A percentile compares a stretch with the other conserved stretches of the same genome.
These are phyloP conservation scores for Drosophila insularis DNA, from an alignment of 1,140 invertebrate species.

Conservation along the genomic window DNA sequence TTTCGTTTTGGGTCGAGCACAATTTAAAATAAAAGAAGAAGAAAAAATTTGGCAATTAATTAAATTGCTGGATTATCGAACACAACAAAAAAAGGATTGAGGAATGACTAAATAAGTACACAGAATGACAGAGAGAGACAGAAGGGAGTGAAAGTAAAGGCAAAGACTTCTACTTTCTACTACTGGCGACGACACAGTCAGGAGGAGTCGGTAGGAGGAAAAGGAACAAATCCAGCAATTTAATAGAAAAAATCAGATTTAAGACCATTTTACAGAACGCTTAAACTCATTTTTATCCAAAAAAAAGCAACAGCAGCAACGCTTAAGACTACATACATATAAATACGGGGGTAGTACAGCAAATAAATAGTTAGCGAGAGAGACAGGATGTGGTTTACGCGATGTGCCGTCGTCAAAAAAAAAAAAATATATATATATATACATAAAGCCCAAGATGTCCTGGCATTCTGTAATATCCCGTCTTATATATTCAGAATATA, in stretches of 20 bases:
- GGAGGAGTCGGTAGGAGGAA: constrained; percentile 23
- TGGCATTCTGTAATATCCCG: no score
- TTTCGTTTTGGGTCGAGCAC: constrained; percentile 49
- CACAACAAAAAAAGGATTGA: constrained; percentile 38
- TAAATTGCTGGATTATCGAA: constrained; percentile 77
- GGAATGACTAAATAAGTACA: constrained; percentile 41
- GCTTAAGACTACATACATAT: constrained; percentile 32
- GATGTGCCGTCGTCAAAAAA: constrained; percentile 65
- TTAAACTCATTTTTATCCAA: constrained; percentile 24
- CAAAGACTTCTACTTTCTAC: constrained; percentile 18
- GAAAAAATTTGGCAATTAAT: constrained; percentile 77
- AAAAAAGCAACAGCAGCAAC: constrained; percentile 33
- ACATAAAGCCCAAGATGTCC: no score
- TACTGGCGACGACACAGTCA: constrained; percentile 66
- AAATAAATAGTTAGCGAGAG: not conserved
- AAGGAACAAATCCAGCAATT: constrained; percentile 69
- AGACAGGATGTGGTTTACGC: constrained; percentile 11
- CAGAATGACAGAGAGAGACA: constrained; percentile 13
- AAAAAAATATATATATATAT: no score
- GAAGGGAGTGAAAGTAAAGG: not conserved
- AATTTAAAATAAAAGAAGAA: constrained; percentile 72
- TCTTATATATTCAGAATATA: no score
- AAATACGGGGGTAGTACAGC: not conserved
- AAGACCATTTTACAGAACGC: constrained; percentile 53
- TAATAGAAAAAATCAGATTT: constrained; percentile 47